A percentile compares a stretch with the other conserved stretches of the same genome.
These are phyloP conservation scores for Chromobotia macracanthus DNA, from an alignment of 2,797 vertebrate species.

Conservation along the genomic window DNA sequence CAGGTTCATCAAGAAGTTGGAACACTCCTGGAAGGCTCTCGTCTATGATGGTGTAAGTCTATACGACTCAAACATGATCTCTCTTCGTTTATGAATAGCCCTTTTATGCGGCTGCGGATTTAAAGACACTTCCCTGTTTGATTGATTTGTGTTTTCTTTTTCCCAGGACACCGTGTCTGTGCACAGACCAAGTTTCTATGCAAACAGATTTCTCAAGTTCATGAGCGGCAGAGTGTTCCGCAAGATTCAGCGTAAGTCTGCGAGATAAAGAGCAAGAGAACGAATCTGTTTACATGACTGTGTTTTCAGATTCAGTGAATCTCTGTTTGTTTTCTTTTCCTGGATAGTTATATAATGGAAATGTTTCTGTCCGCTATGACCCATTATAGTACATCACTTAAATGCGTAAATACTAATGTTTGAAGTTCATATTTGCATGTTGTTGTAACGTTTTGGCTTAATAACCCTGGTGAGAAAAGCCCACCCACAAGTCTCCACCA, in stretches of 20 bases:
- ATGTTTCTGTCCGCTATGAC: too few relatives aligned
- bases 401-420: too few relatives aligned
- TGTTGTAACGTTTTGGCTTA: too few relatives aligned
- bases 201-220: slow-evolving; percentile 97
- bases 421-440: too few relatives aligned
- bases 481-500: too few relatives aligned
- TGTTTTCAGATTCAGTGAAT: too few relatives aligned
- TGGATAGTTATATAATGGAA: too few relatives aligned
- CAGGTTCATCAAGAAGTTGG: slow-evolving; percentile 97
- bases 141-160: slow-evolving; percentile 43
- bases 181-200: slow-evolving; percentile 95
- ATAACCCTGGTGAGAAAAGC: too few relatives aligned
- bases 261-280: background rate
- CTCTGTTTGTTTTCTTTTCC: too few relatives aligned
- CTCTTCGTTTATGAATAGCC: slow-evolving; percentile 60
- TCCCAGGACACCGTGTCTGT: slow-evolving; percentile 93
- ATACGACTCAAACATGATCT: slow-evolving; percentile 56
- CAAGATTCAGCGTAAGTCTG: slow-evolving; percentile 90
- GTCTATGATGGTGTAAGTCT: slow-evolving; percentile 96
- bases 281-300: background rate
- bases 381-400: too few relatives aligned
- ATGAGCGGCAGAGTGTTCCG: slow-evolving; percentile 96
- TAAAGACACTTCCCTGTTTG: slow-evolving; percentile 16
- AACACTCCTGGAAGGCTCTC: slow-evolving; percentile 98
- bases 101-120: slow-evolving; percentile 47